Evolutionary conservation across 1,140 invertebrate species (phyloP), one percentile per base, ranked within the genome.

Genomic region (Orius insidiosus): DNA sequence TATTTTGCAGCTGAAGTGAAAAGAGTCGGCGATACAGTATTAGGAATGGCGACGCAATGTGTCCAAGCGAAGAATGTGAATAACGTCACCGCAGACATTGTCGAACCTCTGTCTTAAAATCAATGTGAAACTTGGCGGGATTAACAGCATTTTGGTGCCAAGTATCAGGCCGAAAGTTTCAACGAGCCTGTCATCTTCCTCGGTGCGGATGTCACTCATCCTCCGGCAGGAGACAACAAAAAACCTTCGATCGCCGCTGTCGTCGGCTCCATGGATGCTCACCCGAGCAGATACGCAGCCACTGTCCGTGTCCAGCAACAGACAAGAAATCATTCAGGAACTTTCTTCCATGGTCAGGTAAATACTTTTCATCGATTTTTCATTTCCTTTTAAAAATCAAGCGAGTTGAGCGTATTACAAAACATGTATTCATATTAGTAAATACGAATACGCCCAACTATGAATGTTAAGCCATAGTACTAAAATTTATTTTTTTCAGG

Each of bases 51-150:
- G 36, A 99, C 96, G 31, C 96, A 99, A 66, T 99, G 96, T 69
- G 96, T 98, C 48, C 96, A 99, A 68, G 89, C 93, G 5, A 98
- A 98, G 67, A 99, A 99, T 68, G 96, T 98, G 2, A 98, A 98
- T 67, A 98, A 98, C 95, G 0, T 97, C 94, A 0, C 95, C 96
- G 10, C 96, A 99, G 67, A 99, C 96, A 0, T 71, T 99, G 18
- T 98, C 94, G 49, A 99, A 99, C 70, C 71, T 99, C 11, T 99
- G 96, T 65, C 73, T 99, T 38, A 99, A 99, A 67, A 99, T 99
- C 56, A 99, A 99, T 64, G 96, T 99, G 2, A 99, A 99, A 67
- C 70, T 99, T 32, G 96, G 96, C 50, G 96, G 96, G 45, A 97
- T 99, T 58, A 99, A 99, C 67, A 96, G 87, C 54, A 99, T 99